Conservation (phyloP, 1,140 invertebrate species). For the Dinoponera quadriceps region DNA sequence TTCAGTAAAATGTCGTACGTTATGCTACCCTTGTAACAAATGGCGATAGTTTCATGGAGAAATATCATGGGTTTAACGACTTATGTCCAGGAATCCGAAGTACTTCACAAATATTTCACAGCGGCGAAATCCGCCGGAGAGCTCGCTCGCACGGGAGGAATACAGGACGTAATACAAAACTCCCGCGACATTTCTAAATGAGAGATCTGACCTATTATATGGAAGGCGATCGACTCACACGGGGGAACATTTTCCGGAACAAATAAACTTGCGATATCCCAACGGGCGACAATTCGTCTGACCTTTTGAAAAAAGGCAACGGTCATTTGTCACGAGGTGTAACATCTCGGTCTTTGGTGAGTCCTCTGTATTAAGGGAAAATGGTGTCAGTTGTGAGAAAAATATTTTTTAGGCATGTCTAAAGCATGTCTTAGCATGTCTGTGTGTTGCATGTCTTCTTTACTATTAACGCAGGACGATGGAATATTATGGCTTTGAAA, state of each 20-base stretch:
- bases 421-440: too few species aligned
- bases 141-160: conserved; percentile 31
- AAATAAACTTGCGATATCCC: conserved; percentile 37
- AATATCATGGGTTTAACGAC: conserved; percentile 49
- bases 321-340: background rate
- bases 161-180: conserved; percentile 42
- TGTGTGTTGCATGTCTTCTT: too few species aligned
- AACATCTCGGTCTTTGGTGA: background rate
- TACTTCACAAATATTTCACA: conserved; percentile 53
- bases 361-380: too few species aligned
- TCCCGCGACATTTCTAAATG: conserved; percentile 50
- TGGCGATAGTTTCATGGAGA: conserved; percentile 53
- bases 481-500: too few species aligned
- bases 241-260: conserved; percentile 36
- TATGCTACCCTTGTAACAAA: conserved; percentile 39
- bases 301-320: conserved; percentile 26
- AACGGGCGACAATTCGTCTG: conserved; percentile 4
- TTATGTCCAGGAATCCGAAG: conserved; percentile 40
- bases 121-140: conserved; percentile 26
- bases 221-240: conserved; percentile 14
- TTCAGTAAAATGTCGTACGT: conserved; percentile 52
- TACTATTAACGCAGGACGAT: too few species aligned
- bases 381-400: too few species aligned
- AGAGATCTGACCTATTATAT: conserved; percentile 52
- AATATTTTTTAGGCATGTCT: too few species aligned